Evolutionary conservation across 2,888 invertebrate genomes (phyloP).

Genomic region (Chironomus tentans): DNA sequence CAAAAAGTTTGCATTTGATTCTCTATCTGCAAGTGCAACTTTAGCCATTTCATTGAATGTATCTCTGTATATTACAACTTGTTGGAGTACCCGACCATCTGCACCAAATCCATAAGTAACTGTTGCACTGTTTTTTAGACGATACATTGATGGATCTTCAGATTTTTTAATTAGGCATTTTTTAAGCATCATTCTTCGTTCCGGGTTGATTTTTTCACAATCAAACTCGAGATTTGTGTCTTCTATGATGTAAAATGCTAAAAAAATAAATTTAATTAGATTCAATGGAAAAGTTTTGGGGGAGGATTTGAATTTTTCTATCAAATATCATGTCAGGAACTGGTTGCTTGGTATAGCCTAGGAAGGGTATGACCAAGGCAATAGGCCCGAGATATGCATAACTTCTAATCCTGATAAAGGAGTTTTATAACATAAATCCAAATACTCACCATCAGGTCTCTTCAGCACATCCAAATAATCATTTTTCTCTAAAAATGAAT

Average conservation of each 20-base stretch:
- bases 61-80: neutral
- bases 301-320: too few species aligned
- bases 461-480: neutral
- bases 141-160: neutral
- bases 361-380: too few species aligned
- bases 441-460: neutral
- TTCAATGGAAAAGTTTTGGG: too few species aligned
- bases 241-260: neutral
- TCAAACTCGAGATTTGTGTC: neutral
- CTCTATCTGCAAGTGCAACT: neutral
- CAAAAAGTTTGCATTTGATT: neutral
- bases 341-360: too few species aligned
- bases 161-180: neutral
- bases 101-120: neutral
- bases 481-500: neutral
- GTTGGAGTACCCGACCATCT: neutral
- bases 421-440: too few species aligned
- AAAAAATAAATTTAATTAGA: too few species aligned
- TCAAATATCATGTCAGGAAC: too few species aligned
- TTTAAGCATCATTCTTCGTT: neutral
- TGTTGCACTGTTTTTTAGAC: neutral
- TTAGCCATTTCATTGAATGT: neutral
- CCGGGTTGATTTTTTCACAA: neutral
- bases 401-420: too few species aligned
- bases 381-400: too few species aligned